phyloP scores from a whole-genome alignment of 2,797 vertebrate species.

The Oryzias sinensis region DNA sequence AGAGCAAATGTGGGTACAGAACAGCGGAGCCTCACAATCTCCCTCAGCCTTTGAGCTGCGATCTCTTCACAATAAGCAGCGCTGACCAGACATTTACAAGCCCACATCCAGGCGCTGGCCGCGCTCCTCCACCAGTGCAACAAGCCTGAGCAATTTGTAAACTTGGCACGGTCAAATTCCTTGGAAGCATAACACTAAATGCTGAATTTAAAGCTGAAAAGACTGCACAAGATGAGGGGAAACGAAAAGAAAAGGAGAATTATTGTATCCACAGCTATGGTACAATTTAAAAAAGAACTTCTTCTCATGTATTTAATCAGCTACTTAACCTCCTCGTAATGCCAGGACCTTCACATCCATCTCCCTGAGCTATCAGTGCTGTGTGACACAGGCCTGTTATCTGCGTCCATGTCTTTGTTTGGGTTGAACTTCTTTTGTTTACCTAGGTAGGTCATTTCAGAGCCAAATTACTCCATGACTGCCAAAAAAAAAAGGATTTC shows the following conservation, averaged over 20 bases:
- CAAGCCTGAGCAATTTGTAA: conserved; percentile 47
- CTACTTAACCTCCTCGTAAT: conserved; percentile 32
- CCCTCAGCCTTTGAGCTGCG: no score
- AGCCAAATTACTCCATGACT: conserved; percentile 21
- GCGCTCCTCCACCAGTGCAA: conserved; percentile 20
- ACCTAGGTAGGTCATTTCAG: conserved; percentile 29
- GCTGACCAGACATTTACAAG: conserved; percentile 32
- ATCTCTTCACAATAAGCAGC: no score
- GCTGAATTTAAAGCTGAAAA: neutral
- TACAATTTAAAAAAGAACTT: conserved; percentile 3
- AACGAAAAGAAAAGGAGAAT: neutral
- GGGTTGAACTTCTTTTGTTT: conserved; percentile 45
- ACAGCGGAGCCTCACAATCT: no score
- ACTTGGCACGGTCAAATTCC: conserved; percentile 32
- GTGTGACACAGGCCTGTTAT: conserved; percentile 34
- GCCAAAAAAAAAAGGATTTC: conserved; percentile 1
- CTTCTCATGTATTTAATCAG: conserved; percentile 20
- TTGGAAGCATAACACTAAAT: conserved; percentile 24
- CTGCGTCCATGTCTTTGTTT: conserved; percentile 40
- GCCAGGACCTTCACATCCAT: conserved; percentile 28
- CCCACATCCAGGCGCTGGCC: conserved; percentile 26
- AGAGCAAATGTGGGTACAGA: no score
- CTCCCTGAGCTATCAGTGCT: conserved; percentile 31
- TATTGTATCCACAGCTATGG: neutral
- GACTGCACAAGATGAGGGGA: neutral